Base-by-base conservation (phyloP, 2,797 vertebrate genomes). In the Pseudochirops corinnae region DNA sequence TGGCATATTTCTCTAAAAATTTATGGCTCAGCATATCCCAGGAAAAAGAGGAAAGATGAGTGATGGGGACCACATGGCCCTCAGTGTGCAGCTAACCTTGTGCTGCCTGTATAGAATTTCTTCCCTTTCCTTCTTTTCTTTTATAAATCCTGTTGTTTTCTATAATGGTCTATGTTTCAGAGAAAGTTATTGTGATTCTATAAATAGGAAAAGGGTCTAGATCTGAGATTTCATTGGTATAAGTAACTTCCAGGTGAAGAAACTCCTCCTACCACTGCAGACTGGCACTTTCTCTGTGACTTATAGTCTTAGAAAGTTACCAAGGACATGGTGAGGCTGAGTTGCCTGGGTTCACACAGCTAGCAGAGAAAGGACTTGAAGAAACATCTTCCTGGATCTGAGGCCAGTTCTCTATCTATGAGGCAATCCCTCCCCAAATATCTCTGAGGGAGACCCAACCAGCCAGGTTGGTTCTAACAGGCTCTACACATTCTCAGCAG, bases 1-100 rank as follows among this genome's bases (percentile, higher is more conserved):
- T 98, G 97, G 92, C 96, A 50, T 94, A 94, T 94, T 97, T 92
- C 55, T 98, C 93, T 93, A 97, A 97, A 98, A 97, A 50, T 57
- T 74, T 93, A 96, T 96, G 97, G 95, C 92, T 96, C 87, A 91
- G 93, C 67, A 95, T 57, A 95, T 67, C 50, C 91, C n/a, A 96
- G 93, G 93, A 82, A 95, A 95, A 97, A 97, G 95, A 95, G 57
- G 56, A 31, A 94, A 24, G 7, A 53, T 82, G 1, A 97, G 57
- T 96, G 96, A 95, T 90, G 90, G 46, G 60, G 94, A 98, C 96
- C 96, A 98, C 95, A 95, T 82, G 97, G 62, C 53, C 33, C 92
- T 97, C 90, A 52, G 94, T 58, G 62, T 57, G n/a, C 82, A 0
- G 56, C 93, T 97, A 28, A 92, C 92, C 94, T 87, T 90, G 90